Evolutionary conservation across 1,140 invertebrate species (phyloP), one percentile per base, ranked within the genome.

Genomic region (Dinothrombium tinctorium): DNA sequence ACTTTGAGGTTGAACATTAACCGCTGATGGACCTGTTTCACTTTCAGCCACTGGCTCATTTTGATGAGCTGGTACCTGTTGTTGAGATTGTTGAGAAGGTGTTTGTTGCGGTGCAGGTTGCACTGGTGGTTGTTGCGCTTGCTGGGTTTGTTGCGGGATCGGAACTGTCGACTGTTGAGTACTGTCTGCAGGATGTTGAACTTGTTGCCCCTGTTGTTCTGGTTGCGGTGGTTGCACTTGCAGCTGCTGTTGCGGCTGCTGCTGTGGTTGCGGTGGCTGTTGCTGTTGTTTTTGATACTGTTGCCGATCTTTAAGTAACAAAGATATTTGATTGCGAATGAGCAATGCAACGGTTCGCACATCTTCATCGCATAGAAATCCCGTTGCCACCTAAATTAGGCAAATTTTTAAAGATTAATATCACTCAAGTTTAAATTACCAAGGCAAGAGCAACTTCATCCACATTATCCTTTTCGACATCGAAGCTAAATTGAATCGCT

Each of bases 401-500:
- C n/a, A n/a, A n/a, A n/a, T n/a, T n/a, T n/a, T n/a, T n/a, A n/a
- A n/a, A n/a, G n/a, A n/a, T n/a, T n/a, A n/a, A n/a, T n/a, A n/a
- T n/a, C n/a, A n/a, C n/a, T n/a, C n/a, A n/a, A n/a, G n/a, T n/a
- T n/a, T n/a, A n/a, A n/a, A n/a, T n/a, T n/a, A n/a, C n/a, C 89
- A 98, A 92, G 61, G 94, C 90, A 53, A 77, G 73, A 33, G 87
- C 84, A 42, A 98, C 80, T 55, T 87, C 79, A 54, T 96, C 84
- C 45, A 83, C 79, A 55, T 86, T 77, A 58, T 99, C 92, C 40
- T 67, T 69, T 48, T 74, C 71, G 46, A 95, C 76, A 59, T 95
- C 82, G 65, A 94, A 98, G 48, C 92, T 86, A 66, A 98, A 98
- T 60, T 96, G 87, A 51, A 99, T 94, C 7, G 90, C 92, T 63